Evolutionary conservation across 2,888 invertebrate species (phyloP), one percentile per base, ranked within the genome.

Genomic region (Agrotis puta): DNA sequence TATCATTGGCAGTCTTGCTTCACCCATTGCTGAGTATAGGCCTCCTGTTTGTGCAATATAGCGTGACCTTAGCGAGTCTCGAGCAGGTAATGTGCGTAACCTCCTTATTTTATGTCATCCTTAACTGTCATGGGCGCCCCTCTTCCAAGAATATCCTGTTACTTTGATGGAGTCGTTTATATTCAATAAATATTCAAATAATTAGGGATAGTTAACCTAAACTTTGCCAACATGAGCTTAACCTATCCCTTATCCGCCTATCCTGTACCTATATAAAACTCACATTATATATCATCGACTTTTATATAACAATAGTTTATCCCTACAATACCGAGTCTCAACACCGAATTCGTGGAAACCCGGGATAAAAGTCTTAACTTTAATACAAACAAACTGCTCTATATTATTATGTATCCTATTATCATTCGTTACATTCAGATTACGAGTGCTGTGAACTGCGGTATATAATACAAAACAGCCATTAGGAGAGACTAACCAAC

Each of bases 391-490:
- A 77, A 81, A 81, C 70, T 61, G 69, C 48, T 77, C 39, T 72
- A 74, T 71, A 77, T 77, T 74, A 77, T 76, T 79, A 81, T 78
- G 79, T 80, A 67, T 69, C 81, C 74, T 79, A 84, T 84, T 85
- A 84, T 81, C 81, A 84, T 88, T 87, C 79, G 85, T 82, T 87
- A 84, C 85, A 89, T 87, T 86, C 83, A 83, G 80, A 85, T 87
- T 86, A 88, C 84, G 83, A 82, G 83, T 79, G 80, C 67, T 82
- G 77, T 83, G 74, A 87, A 88, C 84, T 71, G 83, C 76, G 84
- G 89, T 90, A 81, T 73, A 77, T 91, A 91, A 87, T 92, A 93
- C 90, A 92, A 39, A 85, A 93, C 90, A 89, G 74, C 91, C 91
- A 93, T 93, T 93, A 92, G 83, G 83, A 82, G 84, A 89, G 88